Evolutionary conservation across 2,888 invertebrate genomes (phyloP), one percentile per base, ranked within the genome.

Genomic region (Sympetrum striolatum): DNA sequence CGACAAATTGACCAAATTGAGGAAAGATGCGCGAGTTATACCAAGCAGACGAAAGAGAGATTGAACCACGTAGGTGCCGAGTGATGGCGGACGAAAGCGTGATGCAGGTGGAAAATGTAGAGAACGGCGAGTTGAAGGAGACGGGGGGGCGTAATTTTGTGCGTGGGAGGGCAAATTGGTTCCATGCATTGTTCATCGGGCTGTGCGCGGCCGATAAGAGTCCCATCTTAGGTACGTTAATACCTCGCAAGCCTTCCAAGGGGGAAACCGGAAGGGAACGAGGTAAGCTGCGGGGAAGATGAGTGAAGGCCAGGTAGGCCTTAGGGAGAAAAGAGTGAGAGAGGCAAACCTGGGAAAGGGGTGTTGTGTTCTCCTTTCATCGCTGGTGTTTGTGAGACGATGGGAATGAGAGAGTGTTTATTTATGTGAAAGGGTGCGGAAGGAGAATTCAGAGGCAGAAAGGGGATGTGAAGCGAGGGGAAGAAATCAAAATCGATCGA

Each of bases 131-230:
- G 81, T 0, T 10, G 10, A n/a, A 25, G 3, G 10, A 48, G 81
- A 53, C 0, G 6, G 25, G 14, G 48, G 82, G 48, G 22, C 60
- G 86, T 25, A 73, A 31, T 73, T 82, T 60, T 86, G 86, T 86
- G 64, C 86, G 86, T 64, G 86, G 82, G 82, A 82, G 82, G 60
- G 86, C 60, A 86, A 86, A 86, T 86, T 86, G 86, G 60, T 60
- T 64, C 60, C 86, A 86, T 86, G 86, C 86, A 86, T 86, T 86
- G 86, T 86, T 86, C 86, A 86, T 86, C 37, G 86, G 60, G 86
- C 86, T 86, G 86, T 86, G 58, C 35, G 35, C 58, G 86, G 37
- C 35, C 86, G 86, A 86, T 86, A 86, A 86, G 86, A 86, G 86
- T 86, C 60, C 86, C 86, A 60, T 86, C 86, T 86, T 60, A 86